Percentiles rank a stretch among this genome's conserved stretches.
These are phyloP conservation scores for Pteruthius melanotis DNA, from an alignment of 2,113 vertebrate genomes.

Conservation along the genomic window DNA sequence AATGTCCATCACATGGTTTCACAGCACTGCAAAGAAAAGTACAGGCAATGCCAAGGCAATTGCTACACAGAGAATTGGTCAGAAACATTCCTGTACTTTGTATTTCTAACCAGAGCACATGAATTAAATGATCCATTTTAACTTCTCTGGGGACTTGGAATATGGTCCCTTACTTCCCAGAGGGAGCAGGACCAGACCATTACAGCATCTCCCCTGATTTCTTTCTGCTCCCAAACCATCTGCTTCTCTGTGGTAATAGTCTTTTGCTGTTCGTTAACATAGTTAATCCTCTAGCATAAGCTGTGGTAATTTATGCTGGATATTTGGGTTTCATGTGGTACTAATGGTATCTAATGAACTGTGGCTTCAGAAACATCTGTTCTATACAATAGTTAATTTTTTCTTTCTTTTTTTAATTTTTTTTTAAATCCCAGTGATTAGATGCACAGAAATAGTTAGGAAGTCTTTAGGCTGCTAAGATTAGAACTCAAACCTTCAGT, in stretches of 20 bases:
- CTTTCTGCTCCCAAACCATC: neutral
- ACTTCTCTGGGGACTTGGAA: neutral
- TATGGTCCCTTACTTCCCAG: neutral
- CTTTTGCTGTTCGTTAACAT: neutral
- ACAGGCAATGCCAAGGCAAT: neutral
- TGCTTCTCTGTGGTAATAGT: constrained; percentile 23
- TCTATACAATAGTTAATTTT: constrained; percentile 18
- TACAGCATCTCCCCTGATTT: neutral
- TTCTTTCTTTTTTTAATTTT: neutral
- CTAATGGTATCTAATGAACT: constrained; percentile 45
- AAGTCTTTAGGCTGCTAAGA: neutral
- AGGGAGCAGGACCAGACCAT: neutral
- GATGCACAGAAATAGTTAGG: neutral
- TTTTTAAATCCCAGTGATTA: neutral
- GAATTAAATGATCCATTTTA: neutral
- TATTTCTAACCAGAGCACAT: neutral
- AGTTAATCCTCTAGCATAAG: constrained; percentile 24
- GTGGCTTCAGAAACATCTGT: constrained; percentile 28
- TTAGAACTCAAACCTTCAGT: neutral
- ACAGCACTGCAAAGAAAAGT: neutral
- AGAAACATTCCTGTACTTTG: neutral
- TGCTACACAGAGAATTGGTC: neutral
- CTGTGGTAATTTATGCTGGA: constrained; percentile 21
- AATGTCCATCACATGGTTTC: neutral
- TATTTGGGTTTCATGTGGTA: neutral